phyloP scores from a whole-genome alignment of 2,113 vertebrate species.

The Madoqua kirkii region DNA sequence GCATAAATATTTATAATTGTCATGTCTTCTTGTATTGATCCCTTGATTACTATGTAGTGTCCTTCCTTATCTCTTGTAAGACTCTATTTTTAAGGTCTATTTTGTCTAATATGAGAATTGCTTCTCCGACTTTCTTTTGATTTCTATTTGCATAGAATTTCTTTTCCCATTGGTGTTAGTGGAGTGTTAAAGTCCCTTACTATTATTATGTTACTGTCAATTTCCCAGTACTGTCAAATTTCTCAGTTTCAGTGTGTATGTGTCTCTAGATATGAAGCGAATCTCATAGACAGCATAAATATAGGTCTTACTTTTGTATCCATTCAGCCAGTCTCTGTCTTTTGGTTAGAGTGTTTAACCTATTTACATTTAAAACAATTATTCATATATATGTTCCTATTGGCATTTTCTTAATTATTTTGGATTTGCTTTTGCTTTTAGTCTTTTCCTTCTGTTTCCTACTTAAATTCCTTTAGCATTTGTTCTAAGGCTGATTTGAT shows the following conservation, averaged over 20 bases:
- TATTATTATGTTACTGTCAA: no score
- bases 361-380: neutral
- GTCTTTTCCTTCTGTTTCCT: neutral
- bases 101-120: neutral
- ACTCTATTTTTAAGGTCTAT: neutral
- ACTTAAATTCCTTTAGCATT: neutral
- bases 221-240: neutral
- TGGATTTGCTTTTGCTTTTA: neutral
- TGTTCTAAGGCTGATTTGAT: neutral
- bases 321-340: neutral
- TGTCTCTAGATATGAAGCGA: neutral
- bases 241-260: neutral
- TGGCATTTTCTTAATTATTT: neutral
- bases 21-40: neutral
- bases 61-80: neutral
- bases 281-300: neutral
- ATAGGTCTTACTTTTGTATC: neutral
- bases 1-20: neutral
- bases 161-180: neutral
- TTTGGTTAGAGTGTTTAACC: neutral
- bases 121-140: neutral
- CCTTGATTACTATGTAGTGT: neutral
- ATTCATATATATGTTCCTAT: neutral
- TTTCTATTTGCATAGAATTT: neutral
- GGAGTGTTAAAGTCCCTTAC: no score